A percentile compares a stretch with the other conserved stretches of the same genome.
These are phyloP conservation scores for Therioaphis trifolii DNA, from an alignment of 2,888 invertebrate species.

Conservation along the genomic window DNA sequence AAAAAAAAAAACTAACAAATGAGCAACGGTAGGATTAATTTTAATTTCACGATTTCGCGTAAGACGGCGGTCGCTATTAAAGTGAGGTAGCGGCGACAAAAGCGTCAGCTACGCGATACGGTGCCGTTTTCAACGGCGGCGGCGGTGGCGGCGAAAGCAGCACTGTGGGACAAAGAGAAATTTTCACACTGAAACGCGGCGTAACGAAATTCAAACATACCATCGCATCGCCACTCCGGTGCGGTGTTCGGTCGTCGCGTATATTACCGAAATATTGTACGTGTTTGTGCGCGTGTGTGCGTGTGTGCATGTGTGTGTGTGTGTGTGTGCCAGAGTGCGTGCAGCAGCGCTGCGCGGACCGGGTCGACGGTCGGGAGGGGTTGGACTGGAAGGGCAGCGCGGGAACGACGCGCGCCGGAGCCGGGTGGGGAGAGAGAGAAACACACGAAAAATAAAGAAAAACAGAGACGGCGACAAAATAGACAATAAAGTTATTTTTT, in stretches of 20 bases:
- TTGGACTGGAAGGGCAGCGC: not conserved
- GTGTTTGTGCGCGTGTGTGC: slow-evolving; percentile 9
- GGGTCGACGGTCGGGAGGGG: slow-evolving; percentile 23
- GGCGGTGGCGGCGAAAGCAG: slow-evolving; percentile 58
- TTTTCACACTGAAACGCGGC: slow-evolving; percentile 62
- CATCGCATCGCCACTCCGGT: slow-evolving; percentile 58
- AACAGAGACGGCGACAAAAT: not conserved
- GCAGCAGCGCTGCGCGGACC: not conserved
- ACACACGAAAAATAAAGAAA: not conserved
- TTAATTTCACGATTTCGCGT: not conserved
- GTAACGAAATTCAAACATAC: slow-evolving; percentile 62
- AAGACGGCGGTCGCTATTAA: not conserved
- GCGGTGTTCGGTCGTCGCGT: slow-evolving; percentile 28
- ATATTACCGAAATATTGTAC: slow-evolving; percentile 54
- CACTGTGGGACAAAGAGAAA: slow-evolving; percentile 62
- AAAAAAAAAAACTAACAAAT: too few species aligned
- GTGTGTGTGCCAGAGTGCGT: not conserved
- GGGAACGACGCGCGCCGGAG: not conserved
- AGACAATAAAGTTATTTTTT: slow-evolving; percentile 62
- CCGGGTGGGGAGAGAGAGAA: slow-evolving; percentile 20
- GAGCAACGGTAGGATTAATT: too few species aligned
- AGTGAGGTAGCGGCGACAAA: slow-evolving; percentile 27
- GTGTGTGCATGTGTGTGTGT: not conserved
- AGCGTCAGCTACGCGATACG: slow-evolving; percentile 26
- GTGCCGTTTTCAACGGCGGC: slow-evolving; percentile 54